These are phyloP conservation scores for Caiman crocodilus DNA, from an alignment of 2,797 vertebrate species.

Conservation along the genomic window DNA sequence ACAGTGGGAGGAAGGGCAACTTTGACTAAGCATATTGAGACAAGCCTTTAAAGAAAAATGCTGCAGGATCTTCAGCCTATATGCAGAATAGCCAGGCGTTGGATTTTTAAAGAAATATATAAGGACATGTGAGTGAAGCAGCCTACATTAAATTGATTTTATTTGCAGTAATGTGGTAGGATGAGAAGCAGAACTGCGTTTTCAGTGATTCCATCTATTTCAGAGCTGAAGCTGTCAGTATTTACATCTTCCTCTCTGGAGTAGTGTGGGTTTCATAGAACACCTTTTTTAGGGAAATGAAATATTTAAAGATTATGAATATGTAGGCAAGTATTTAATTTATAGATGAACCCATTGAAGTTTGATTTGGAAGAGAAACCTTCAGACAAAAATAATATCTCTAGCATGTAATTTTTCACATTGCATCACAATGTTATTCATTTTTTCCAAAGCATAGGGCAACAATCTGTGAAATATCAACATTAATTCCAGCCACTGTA, in stretches of 20 bases:
- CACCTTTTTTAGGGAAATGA: constrained; percentile 9
- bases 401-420: neutral
- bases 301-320: constrained; percentile 48
- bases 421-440: neutral
- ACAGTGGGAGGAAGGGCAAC: constrained; percentile 40
- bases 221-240: neutral
- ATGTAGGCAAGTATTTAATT: constrained; percentile 48
- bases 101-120: constrained; percentile 37
- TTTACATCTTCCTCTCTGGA: constrained; percentile 10
- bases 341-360: constrained; percentile 38
- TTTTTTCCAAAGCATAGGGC: neutral
- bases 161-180: constrained; percentile 37
- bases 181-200: constrained; percentile 27
- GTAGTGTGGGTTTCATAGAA: constrained; percentile 26
- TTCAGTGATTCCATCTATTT: constrained; percentile 46
- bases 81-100: neutral
- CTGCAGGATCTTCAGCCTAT: neutral
- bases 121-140: constrained; percentile 25
- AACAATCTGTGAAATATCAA: neutral
- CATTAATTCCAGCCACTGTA: neutral
- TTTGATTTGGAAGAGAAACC: constrained; percentile 34
- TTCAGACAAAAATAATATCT: constrained; percentile 15
- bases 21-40: constrained; percentile 54
- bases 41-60: constrained; percentile 48
- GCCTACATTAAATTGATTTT: constrained; percentile 37